Base-by-base conservation (phyloP, 1,140 invertebrate genomes). In the Drosophila baimaii region DNA sequence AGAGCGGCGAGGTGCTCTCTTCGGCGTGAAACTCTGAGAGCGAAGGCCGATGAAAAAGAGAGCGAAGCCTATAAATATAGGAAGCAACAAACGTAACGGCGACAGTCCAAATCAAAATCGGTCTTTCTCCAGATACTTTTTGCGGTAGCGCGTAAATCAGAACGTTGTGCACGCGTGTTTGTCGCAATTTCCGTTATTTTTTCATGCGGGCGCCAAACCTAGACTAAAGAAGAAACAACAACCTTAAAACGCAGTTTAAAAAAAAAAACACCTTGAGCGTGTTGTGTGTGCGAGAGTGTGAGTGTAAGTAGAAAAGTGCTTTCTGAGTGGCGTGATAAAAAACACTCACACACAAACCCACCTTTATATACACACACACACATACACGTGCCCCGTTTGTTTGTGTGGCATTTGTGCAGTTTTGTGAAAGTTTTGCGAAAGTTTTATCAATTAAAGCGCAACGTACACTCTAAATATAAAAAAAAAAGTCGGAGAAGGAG, bases 371-470 rank as follows among this genome's bases (percentile, higher is more conserved):
- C 33, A 21, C 35, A 13, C 31, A 33, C 33, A 21, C 35, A 13
- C 31, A 44, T 23, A 19, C 44, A 33, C 12, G 25, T 29, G 35
- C 61, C 27, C 31, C 55, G 31, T 49, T 52, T 69, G 31, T 43
- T 37, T 56, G 49, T 59, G 44, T 59, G 46, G 44, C 47, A 31
- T 47, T 65, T 85, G 77, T 84, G 66, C 65, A 84, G 74, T 85
- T 82, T 80, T 79, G 81, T 84, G 81, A 84, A 84, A 84, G 81
- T 80, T 77, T 71, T 71, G 68, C 68, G 68, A 71, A 71, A 71
- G 66, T 71, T 71, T 71, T 58, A 71, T 71, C 65, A 71, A 58
- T 68, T 65, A 57, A 58, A 78, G 56, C 51, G 43, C 43, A 72
- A 35, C 49, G 23, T 29, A 47, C 31, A 76, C 29, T 61, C 51